Conservation (phyloP, 2,797 vertebrate species). For the Anguilla megastoma region DNA sequence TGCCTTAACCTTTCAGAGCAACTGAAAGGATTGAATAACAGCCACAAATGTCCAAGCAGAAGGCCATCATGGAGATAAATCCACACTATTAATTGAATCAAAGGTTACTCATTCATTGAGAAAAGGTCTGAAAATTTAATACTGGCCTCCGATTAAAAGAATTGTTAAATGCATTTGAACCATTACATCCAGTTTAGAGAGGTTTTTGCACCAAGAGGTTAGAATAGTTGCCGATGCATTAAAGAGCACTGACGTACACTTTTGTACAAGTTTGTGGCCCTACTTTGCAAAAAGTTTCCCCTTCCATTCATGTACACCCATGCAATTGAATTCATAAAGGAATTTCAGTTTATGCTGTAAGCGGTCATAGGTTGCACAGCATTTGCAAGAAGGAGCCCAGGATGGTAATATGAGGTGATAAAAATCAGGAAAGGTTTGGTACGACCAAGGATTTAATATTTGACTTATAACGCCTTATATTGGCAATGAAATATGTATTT, state of each 20-base stretch:
- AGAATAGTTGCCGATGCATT: background rate
- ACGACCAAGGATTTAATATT: background rate
- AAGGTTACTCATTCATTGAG: conserved; percentile 9
- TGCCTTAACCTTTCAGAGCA: background rate
- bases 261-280: background rate
- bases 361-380: background rate
- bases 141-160: background rate
- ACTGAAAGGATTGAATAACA: conserved; percentile 9
- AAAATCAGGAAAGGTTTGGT: background rate
- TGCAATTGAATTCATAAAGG: background rate
- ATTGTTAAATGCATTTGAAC: conserved; percentile 5
- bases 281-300: background rate
- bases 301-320: background rate
- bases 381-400: background rate
- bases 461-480: background rate
- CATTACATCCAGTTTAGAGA: background rate
- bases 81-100: conserved; percentile 13
- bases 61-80: background rate
- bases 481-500: no score
- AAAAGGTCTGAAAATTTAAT: background rate
- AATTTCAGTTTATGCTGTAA: background rate
- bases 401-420: background rate
- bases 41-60: background rate
- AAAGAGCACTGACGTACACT: background rate
- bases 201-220: background rate